These are phyloP conservation scores for Hycleus phaleratus DNA, from an alignment of 1,140 invertebrate species.

Conservation along the genomic window DNA sequence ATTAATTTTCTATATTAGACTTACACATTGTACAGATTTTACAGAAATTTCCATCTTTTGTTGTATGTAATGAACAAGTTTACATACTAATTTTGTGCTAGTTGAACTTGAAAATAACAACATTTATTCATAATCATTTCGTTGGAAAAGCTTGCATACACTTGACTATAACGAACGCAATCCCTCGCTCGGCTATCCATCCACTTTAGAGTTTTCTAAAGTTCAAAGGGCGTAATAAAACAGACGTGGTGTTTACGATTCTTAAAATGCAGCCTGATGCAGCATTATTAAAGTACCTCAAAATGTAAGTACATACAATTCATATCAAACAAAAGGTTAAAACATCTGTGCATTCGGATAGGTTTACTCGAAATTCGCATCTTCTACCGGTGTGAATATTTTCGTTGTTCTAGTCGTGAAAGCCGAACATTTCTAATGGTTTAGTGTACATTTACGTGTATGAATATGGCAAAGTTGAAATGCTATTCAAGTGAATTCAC, in stretches of 20 bases:
- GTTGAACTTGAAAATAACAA: background rate
- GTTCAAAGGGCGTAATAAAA: slow-evolving; percentile 1
- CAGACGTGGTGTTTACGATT: background rate
- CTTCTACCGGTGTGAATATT: slow-evolving; percentile 1
- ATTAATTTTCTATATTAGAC: too few species aligned
- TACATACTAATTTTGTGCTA: background rate
- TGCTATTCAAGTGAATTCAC: slow-evolving; percentile 4
- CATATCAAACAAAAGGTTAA: too few species aligned
- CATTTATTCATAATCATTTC: background rate
- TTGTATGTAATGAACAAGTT: background rate
- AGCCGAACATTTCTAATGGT: background rate
- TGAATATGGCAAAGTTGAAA: slow-evolving; percentile 9
- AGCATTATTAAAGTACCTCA: background rate
- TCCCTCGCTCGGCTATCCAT: background rate
- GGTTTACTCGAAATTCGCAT: background rate
- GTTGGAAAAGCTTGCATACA: background rate
- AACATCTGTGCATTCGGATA: too few species aligned
- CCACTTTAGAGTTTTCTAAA: background rate
- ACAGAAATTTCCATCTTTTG: background rate
- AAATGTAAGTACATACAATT: background rate
- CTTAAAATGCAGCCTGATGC: slow-evolving; percentile 4
- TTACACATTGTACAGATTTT: background rate
- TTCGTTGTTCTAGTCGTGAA: background rate
- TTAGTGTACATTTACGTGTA: slow-evolving; percentile 4
- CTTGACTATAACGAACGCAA: background rate